These are phyloP conservation scores for Cygnus buccinator DNA, from an alignment of 2,113 vertebrate genomes.

Conservation along the genomic window DNA sequence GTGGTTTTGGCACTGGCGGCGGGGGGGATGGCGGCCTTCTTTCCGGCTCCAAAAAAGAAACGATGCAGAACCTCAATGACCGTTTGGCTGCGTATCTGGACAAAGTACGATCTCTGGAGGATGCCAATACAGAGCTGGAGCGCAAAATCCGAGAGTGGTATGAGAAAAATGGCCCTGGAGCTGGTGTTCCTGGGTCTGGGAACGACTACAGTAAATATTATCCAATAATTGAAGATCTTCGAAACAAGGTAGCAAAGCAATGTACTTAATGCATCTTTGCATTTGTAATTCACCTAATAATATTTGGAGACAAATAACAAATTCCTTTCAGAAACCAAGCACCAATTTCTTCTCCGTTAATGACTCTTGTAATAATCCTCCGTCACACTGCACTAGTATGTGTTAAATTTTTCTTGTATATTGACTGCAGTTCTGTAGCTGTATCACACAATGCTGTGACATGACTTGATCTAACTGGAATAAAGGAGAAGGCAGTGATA, in stretches of 20 bases:
- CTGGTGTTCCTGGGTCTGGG: constrained; percentile 30
- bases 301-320: neutral
- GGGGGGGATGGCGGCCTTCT: constrained; percentile 65
- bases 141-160: constrained; percentile 83
- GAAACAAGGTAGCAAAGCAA: constrained; percentile 71
- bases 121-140: constrained; percentile 78
- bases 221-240: constrained; percentile 77
- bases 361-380: neutral
- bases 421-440: neutral
- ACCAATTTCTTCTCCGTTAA: neutral
- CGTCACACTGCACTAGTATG: neutral
- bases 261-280: neutral
- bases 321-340: neutral
- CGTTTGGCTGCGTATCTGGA: constrained; percentile 82
- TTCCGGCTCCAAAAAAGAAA: constrained; percentile 77
- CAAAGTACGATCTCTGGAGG: constrained; percentile 77
- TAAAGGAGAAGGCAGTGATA: neutral
- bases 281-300: neutral
- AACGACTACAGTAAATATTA: constrained; percentile 75
- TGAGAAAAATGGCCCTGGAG: constrained; percentile 76
- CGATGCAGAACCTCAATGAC: constrained; percentile 84
- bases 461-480: neutral
- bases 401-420: neutral
- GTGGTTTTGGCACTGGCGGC: constrained; percentile 1
- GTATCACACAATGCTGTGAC: neutral